A percentile compares a stretch with the other conserved stretches of the same genome.
Conservation (phyloP, 2,888 invertebrate genomes). For the Abscondita cerata region DNA sequence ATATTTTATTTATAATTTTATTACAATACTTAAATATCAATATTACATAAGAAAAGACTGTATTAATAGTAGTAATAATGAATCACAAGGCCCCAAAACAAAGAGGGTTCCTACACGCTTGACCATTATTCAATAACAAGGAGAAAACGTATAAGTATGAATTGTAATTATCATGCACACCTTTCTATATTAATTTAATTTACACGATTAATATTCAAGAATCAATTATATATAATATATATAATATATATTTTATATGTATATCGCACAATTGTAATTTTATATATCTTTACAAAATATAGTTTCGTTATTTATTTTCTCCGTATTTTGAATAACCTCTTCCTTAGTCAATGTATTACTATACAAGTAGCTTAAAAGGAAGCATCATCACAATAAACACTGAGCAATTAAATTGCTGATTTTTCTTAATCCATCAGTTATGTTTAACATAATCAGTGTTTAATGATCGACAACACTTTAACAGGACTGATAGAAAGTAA, state of each 20-base stretch:
- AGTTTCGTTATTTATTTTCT: constrained; percentile 56
- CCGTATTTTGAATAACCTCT: constrained; percentile 58
- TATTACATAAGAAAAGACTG: constrained; percentile 37
- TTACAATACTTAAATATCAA: constrained; percentile 39
- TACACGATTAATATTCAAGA: constrained; percentile 48
- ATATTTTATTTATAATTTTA: constrained; percentile 48
- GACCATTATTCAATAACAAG: constrained; percentile 57
- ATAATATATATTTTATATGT: constrained; percentile 14
- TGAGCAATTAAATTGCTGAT: constrained; percentile 26
- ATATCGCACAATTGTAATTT: constrained; percentile 44
- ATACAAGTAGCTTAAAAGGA: constrained; percentile 50
- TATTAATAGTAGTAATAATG: constrained; percentile 35
- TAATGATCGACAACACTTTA: constrained; percentile 38
- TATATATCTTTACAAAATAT: constrained; percentile 59
- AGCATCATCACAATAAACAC: constrained; percentile 27
- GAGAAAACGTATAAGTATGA: constrained; percentile 55
- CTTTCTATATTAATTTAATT: constrained; percentile 46
- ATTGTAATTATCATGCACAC: constrained; percentile 55
- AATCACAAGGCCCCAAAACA: constrained; percentile 45
- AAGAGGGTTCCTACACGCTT: constrained; percentile 48
- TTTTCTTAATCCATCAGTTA: constrained; percentile 14
- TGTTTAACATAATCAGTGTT: constrained; percentile 27
- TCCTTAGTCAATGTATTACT: constrained; percentile 59
- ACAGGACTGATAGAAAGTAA: constrained; percentile 43
- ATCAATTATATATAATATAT: constrained; percentile 48